Conservation (phyloP, 1,140 invertebrate genomes). For the Drosophila leontia region DNA sequence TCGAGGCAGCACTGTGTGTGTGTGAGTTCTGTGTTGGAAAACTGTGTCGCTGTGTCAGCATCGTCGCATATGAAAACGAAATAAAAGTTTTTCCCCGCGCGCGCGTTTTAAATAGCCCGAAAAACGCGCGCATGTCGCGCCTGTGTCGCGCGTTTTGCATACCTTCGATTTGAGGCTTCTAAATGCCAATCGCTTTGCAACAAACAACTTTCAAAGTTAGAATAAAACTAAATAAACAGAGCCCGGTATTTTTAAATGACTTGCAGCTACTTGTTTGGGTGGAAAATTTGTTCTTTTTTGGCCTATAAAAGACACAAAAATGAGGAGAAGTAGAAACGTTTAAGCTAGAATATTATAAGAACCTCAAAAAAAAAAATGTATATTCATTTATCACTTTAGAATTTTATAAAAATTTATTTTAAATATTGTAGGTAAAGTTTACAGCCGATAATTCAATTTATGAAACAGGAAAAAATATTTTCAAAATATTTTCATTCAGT, state of each 20-base stretch:
- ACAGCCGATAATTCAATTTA: no score
- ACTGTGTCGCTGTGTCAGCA: slow-evolving; percentile 79
- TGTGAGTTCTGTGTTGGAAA: slow-evolving; percentile 56
- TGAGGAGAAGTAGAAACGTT: not conserved
- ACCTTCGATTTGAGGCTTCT: slow-evolving; percentile 35
- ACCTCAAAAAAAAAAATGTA: no score
- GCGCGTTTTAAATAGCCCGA: slow-evolving; percentile 52
- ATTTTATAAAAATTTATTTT: not conserved
- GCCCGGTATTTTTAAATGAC: not conserved
- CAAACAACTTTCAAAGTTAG: slow-evolving; percentile 29
- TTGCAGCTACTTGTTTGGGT: not conserved
- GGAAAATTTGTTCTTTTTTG: slow-evolving; percentile 1
- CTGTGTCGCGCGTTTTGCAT: slow-evolving; percentile 50
- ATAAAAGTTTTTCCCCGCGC: slow-evolving; percentile 37
- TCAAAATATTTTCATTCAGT: no score
- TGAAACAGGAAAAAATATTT: no score
- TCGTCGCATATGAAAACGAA: slow-evolving; percentile 30
- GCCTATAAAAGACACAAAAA: not conserved
- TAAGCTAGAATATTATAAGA: no score
- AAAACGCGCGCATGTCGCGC: slow-evolving; percentile 52
- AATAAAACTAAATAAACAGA: slow-evolving; percentile 12
- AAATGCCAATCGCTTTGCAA: slow-evolving; percentile 23
- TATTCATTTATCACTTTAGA: not conserved
- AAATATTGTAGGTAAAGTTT: no score
- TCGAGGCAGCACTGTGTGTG: slow-evolving; percentile 47